Percentiles rank a stretch among this genome's conserved stretches.
These are phyloP conservation scores for Schizothorax lantsangensis DNA, from an alignment of 2,797 vertebrate species.

Conservation along the genomic window DNA sequence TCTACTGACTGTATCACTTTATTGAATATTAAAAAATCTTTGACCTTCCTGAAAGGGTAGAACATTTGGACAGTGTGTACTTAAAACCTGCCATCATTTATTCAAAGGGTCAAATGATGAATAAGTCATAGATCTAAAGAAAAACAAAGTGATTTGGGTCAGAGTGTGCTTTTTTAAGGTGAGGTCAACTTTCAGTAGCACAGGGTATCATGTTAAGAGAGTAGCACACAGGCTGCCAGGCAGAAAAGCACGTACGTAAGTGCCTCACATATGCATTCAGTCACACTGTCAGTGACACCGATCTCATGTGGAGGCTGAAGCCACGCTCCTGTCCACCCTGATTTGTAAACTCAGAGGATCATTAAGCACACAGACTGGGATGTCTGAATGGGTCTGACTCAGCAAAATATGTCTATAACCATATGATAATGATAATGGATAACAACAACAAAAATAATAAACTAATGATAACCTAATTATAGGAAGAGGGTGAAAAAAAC, in stretches of 20 bases:
- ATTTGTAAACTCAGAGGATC: constrained; percentile 28
- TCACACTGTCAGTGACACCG: constrained; percentile 19
- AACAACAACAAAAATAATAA: constrained; percentile 56
- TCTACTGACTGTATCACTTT: constrained; percentile 17
- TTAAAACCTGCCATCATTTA: constrained; percentile 39
- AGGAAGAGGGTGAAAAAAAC: not conserved
- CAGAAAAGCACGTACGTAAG: not conserved
- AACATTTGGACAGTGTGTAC: constrained; percentile 24
- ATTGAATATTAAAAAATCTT: constrained; percentile 16
- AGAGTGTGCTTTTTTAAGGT: constrained; percentile 39
- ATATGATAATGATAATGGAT: not conserved
- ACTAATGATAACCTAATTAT: not conserved
- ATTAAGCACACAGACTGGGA: not conserved
- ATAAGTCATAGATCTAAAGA: constrained; percentile 52
- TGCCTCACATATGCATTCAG: constrained; percentile 16
- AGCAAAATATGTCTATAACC: constrained; percentile 3
- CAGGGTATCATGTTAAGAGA: constrained; percentile 29
- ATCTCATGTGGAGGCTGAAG: constrained; percentile 36
- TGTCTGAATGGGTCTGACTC: constrained; percentile 24
- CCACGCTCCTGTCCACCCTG: not conserved
- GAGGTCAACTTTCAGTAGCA: constrained; percentile 47
- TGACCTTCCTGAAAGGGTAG: constrained; percentile 25
- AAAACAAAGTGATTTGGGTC: constrained; percentile 53
- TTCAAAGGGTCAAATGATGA: constrained; percentile 50
- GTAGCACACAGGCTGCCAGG: constrained; percentile 25